phyloP scores from a whole-genome alignment of 2,113 vertebrate species.

The Melierax canorus region DNA sequence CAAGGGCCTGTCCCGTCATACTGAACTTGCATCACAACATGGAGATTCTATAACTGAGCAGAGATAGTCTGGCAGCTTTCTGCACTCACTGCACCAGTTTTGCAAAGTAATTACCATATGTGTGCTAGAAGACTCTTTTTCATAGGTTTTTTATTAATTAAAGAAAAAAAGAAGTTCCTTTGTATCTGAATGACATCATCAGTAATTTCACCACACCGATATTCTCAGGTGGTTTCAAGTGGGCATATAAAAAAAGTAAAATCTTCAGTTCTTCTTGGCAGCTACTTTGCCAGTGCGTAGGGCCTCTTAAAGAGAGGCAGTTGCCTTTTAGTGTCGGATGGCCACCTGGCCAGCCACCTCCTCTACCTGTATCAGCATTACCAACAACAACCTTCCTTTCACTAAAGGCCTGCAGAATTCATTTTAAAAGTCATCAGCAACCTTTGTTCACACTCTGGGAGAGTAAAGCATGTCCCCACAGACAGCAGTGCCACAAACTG shows the following conservation, averaged over 20 bases:
- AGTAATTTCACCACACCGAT: background rate
- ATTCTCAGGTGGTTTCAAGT: background rate
- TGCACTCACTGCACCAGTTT: background rate
- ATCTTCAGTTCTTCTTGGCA: background rate
- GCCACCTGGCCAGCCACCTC: background rate
- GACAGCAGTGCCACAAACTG: background rate
- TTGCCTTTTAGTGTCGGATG: too few relatives aligned
- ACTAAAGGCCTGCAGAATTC: background rate
- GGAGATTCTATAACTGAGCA: background rate
- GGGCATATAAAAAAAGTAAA: background rate
- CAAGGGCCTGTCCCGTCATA: background rate
- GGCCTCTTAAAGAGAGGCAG: background rate
- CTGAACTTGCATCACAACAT: background rate
- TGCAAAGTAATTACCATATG: background rate
- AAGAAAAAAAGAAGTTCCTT: background rate
- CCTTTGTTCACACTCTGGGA: fast-evolving
- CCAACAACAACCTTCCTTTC: background rate
- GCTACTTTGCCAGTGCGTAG: fast-evolving
- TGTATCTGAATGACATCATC: background rate
- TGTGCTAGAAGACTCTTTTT: background rate
- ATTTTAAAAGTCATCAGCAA: background rate
- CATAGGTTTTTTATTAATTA: background rate
- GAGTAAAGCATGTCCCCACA: background rate
- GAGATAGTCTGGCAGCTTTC: background rate
- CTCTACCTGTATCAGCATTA: background rate